A percentile compares a stretch with the other conserved stretches of the same genome.
Evolutionary conservation across 2,113 vertebrate genomes (phyloP).

Genomic region (Cinclus cinclus): DNA sequence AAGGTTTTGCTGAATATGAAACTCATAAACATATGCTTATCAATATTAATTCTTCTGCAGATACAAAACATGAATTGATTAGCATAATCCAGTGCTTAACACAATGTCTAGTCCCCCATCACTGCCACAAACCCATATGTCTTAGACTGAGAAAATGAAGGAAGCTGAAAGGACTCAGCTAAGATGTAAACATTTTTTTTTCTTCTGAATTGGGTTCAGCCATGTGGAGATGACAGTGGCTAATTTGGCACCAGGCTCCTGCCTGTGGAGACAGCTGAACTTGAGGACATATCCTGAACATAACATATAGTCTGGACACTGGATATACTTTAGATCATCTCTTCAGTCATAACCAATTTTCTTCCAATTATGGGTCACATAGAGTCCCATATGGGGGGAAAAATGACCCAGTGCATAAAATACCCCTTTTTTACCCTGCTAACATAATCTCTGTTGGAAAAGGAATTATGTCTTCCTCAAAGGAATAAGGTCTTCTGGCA

Average conservation of each 20-base stretch:
- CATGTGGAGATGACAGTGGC: not conserved
- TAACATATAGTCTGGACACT: not conserved
- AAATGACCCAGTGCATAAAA: not conserved
- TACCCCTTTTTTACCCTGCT: not conserved
- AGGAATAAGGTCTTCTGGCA: not conserved
- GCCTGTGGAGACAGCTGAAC: not conserved
- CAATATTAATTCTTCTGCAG: conserved; percentile 47
- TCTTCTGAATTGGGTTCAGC: not conserved
- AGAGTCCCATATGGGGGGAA: too few species aligned
- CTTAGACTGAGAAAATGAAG: not conserved
- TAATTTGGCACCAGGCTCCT: not conserved
- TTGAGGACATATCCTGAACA: not conserved
- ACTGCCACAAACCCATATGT: not conserved
- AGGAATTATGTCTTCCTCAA: not conserved
- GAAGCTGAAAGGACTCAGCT: not conserved
- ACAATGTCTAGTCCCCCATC: not conserved
- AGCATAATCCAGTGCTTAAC: conserved; percentile 16
- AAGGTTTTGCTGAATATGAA: not conserved
- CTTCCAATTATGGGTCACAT: not conserved
- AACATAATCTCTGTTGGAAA: not conserved
- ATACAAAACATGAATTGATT: conserved; percentile 29
- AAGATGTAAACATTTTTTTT: not conserved
- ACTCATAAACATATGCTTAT: conserved; percentile 34
- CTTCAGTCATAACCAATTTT: not conserved
- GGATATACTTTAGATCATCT: not conserved